Conservation (phyloP, 2,888 invertebrate genomes). For the Helobdella robusta region DNA sequence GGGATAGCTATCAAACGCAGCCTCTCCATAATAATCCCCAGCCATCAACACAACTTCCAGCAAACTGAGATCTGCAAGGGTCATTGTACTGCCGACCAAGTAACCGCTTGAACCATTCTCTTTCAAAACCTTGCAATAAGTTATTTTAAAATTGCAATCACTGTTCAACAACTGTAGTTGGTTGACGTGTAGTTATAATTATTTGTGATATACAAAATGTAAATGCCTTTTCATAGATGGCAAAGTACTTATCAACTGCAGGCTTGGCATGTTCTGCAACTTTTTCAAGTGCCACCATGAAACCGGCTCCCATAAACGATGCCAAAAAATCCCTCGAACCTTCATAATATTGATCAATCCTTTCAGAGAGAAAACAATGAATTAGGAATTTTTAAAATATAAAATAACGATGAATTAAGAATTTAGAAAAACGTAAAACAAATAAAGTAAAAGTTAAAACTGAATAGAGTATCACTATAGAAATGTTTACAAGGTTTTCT, state of each 20-base stretch:
- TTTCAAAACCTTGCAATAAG: background rate
- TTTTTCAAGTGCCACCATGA: constrained; percentile 5
- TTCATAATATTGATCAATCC: constrained; percentile 19
- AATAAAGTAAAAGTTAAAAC: too few relatives aligned
- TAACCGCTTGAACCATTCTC: constrained; percentile 17
- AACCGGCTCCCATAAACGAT: constrained; percentile 19
- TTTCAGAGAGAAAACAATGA: background rate
- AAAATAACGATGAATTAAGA: too few relatives aligned
- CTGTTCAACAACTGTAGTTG: background rate
- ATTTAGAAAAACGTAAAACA: too few relatives aligned
- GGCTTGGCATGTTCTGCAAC: constrained; percentile 6
- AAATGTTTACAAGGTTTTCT: constrained; percentile 11
- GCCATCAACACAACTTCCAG: constrained; percentile 16
- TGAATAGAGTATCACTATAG: too few relatives aligned
- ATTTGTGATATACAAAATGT: too few relatives aligned
- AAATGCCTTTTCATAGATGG: constrained; percentile 20
- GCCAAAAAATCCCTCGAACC: constrained; percentile 21
- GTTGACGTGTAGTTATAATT: too few relatives aligned
- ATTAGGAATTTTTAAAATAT: background rate
- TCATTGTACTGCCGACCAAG: constrained; percentile 20
- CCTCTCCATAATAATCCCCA: constrained; percentile 11
- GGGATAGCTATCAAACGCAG: constrained; percentile 18
- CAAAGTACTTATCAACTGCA: constrained; percentile 16
- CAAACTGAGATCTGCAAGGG: constrained; percentile 25
- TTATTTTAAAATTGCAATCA: background rate